These are phyloP conservation scores for Oncorhynchus keta DNA, from an alignment of 2,113 vertebrate species.

Conservation along the genomic window DNA sequence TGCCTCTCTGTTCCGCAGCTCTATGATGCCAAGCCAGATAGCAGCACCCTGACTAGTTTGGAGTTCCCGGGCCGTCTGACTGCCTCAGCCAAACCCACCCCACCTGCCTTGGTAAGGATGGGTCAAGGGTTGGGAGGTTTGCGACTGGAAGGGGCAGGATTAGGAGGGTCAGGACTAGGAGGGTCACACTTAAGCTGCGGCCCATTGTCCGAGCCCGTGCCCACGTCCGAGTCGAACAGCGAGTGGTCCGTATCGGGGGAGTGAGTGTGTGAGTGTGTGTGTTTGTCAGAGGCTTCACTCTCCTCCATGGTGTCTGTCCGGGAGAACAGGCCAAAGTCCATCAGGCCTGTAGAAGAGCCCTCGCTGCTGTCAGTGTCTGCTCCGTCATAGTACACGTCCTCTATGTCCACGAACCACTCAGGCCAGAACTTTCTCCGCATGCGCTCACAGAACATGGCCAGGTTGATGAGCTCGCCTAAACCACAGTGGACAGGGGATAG, in stretches of 20 bases:
- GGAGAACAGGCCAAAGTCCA: slow-evolving; percentile 90
- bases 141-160: neutral
- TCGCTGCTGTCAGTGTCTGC: slow-evolving; percentile 80
- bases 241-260: slow-evolving; percentile 87
- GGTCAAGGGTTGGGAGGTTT: neutral
- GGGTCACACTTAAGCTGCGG: slow-evolving; percentile 79
- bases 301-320: slow-evolving; percentile 93
- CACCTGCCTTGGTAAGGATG: slow-evolving; percentile 53
- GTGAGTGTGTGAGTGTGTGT: slow-evolving; percentile 59
- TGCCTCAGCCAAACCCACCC: neutral
- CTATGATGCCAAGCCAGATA: slow-evolving; percentile 7
- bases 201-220: slow-evolving; percentile 87
- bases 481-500: neutral
- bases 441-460: slow-evolving; percentile 96
- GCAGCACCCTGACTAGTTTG: slow-evolving; percentile 21
- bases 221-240: slow-evolving; percentile 92
- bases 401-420: slow-evolving; percentile 90
- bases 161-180: slow-evolving; percentile 35
- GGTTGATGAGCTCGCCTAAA: slow-evolving; percentile 92
- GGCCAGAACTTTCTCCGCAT: slow-evolving; percentile 95
- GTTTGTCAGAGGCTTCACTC: slow-evolving; percentile 68
- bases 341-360: slow-evolving; percentile 61
- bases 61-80: slow-evolving; percentile 18
- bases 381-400: slow-evolving; percentile 86
- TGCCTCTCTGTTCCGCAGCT: slow-evolving; percentile 1